phyloP scores from a whole-genome alignment of 2,797 vertebrate species.

The Smutsia temminckii region DNA sequence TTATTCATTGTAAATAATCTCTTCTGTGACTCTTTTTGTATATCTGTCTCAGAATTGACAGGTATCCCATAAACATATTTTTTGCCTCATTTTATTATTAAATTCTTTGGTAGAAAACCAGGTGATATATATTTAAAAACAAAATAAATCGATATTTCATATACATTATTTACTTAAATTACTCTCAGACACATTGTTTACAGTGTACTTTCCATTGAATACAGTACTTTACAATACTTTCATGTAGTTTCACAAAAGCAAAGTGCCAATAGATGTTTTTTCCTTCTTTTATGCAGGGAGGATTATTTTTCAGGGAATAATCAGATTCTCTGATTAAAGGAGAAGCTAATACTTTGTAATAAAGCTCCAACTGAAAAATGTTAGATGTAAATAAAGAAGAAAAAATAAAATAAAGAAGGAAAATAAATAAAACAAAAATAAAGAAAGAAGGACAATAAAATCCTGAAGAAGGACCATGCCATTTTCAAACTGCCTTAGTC shows the following conservation, averaged over 20 bases:
- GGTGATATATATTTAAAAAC: background rate
- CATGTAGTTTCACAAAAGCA: slow-evolving; percentile 7
- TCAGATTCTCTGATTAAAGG: slow-evolving; percentile 9
- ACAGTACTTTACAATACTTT: background rate
- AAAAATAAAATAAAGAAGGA: slow-evolving; percentile 37
- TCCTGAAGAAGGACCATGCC: background rate
- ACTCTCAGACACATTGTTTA: slow-evolving; percentile 13
- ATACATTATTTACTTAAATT: slow-evolving; percentile 22
- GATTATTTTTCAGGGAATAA: slow-evolving; percentile 41
- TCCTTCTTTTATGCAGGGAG: background rate
- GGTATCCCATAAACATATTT: slow-evolving; percentile 51
- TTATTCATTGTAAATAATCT: background rate
- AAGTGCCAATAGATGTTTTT: slow-evolving; percentile 7
- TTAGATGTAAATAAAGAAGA: slow-evolving; percentile 18
- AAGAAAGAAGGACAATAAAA: slow-evolving; percentile 40
- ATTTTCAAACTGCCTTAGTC: background rate
- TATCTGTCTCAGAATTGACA: background rate
- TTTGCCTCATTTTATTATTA: slow-evolving; percentile 52
- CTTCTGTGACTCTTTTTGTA: background rate
- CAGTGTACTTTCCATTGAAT: background rate
- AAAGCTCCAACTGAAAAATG: slow-evolving; percentile 61
- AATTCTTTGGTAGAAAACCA: slow-evolving; percentile 59
- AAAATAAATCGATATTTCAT: slow-evolving; percentile 5
- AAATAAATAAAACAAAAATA: background rate
- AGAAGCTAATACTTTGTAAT: slow-evolving; percentile 65